Evolutionary conservation across 2,888 invertebrate genomes (phyloP), one percentile per base, ranked within the genome.

Genomic region (Erynnis tages): DNA sequence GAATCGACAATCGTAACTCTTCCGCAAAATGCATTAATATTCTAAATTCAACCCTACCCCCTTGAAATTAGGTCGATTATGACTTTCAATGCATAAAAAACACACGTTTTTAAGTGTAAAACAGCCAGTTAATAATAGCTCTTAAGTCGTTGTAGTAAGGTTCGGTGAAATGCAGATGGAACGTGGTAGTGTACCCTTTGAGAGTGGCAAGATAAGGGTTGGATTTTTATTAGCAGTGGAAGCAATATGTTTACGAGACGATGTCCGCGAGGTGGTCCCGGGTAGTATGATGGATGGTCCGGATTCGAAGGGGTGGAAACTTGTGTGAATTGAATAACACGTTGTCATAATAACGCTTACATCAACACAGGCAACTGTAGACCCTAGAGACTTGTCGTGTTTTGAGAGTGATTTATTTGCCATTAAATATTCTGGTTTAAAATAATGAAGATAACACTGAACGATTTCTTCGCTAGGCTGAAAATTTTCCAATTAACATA

Each of bases 201-300:
- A 10, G 38, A 43, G 41, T 43, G 41, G 17, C 27, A 52, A 46
- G 52, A 49, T 54, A 55, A 53, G 54, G 57, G 59, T 38, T 37
- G 38, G 47, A 57, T 55, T 59, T 60, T 57, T 55, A 53, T 53
- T 55, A 53, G 47, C 47, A 48, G 38, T 43, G 46, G 47, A 27
- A 21, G 57, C 68, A 68, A 68, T 72, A 71, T 70, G 73, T 71
- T 70, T 62, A 66, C 63, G 67, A 65, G 66, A 53, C 58, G 60
- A 65, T 67, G 63, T 63, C 58, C 41, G 54, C 43, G 55, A 54
- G 57, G 54, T 56, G 52, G 55, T 53, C 35, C 16, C 40, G 45
- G 57, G 54, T 57, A 53, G 46, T 40, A 11, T 43, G 48, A 47
- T 7, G 25, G 41, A 37, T 44, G 50, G 34, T 16, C 13, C 7